phyloP scores from a whole-genome alignment of 1,140 invertebrate genomes.

The Ceratosolen solmsi region DNA sequence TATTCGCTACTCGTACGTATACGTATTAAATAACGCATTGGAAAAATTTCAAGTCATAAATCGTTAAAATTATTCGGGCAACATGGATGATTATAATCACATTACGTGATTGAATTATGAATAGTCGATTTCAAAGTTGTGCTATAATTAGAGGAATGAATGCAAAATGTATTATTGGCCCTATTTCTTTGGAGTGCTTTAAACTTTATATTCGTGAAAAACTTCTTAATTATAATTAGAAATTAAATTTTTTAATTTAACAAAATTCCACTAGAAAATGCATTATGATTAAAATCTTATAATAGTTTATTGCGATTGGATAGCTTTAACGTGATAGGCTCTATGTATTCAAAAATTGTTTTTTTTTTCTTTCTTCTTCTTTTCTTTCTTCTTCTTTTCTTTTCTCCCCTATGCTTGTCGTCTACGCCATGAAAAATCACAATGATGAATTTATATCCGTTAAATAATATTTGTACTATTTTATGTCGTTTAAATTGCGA shows the following conservation, averaged over 20 bases:
- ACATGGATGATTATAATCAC: background rate
- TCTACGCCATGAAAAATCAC: too few species aligned
- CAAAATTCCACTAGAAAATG: background rate
- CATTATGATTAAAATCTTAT: background rate
- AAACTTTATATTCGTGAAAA: too few species aligned
- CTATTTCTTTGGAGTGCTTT: slow-evolving; percentile 52
- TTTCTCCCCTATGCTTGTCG: too few species aligned
- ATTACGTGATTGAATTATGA: slow-evolving; percentile 14
- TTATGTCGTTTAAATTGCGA: too few species aligned
- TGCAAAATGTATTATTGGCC: slow-evolving; percentile 52
- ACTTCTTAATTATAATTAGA: background rate
- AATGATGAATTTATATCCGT: too few species aligned
- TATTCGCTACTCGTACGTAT: too few species aligned
- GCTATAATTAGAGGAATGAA: slow-evolving; percentile 46
- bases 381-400: too few species aligned
- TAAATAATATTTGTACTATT: background rate
- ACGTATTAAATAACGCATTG: too few species aligned
- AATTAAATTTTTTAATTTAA: background rate
- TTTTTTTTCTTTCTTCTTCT: background rate
- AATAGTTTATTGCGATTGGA: background rate
- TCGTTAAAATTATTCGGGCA: background rate
- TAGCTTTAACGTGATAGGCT: background rate
- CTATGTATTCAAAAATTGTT: background rate
- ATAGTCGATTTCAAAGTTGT: background rate
- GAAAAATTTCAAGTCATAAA: slow-evolving; percentile 14